Percentiles rank a stretch among this genome's conserved stretches.
Conservation (phyloP, 2,888 invertebrate genomes). For the Perizoma affinitatum region DNA sequence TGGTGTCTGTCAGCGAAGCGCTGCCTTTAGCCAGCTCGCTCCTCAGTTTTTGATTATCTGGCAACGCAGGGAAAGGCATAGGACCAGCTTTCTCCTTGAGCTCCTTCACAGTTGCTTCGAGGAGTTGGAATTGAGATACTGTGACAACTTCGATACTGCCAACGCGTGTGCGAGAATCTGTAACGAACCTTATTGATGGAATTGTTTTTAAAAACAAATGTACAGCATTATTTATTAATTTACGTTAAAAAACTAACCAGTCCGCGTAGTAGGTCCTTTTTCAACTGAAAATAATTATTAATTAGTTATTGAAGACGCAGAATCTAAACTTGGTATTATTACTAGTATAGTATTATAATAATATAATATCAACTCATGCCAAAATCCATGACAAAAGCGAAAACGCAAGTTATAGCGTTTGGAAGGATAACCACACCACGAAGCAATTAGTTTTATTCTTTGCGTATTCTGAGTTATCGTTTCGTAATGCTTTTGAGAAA, state of each 20-base stretch:
- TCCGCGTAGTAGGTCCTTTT: conserved; percentile 48
- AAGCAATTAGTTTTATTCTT: no score
- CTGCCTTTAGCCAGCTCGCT: conserved; percentile 57
- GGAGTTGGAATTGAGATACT: conserved; percentile 58
- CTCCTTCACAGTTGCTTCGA: conserved; percentile 51
- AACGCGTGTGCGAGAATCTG: conserved; percentile 43
- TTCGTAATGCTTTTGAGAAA: no score
- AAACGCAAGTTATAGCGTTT: no score
- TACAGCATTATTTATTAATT: background rate
- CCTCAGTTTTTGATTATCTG: conserved; percentile 58
- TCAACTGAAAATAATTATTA: conserved; percentile 53
- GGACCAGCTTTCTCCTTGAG: conserved; percentile 49
- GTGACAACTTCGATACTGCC: conserved; percentile 70
- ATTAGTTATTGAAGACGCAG: background rate
- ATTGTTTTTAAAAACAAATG: no score
- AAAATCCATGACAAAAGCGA: no score
- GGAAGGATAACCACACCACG: no score
- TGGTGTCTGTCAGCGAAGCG: conserved; percentile 66
- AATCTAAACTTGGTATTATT: no score
- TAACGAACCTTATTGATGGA: no score
- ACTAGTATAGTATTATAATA: no score
- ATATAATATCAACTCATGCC: no score
- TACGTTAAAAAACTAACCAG: conserved; percentile 41
- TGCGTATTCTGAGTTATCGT: no score
- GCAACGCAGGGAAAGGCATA: conserved; percentile 54